Evolutionary conservation across 2,888 invertebrate species (phyloP), one percentile per base, ranked within the genome.

Genomic region (Eilema caniola): DNA sequence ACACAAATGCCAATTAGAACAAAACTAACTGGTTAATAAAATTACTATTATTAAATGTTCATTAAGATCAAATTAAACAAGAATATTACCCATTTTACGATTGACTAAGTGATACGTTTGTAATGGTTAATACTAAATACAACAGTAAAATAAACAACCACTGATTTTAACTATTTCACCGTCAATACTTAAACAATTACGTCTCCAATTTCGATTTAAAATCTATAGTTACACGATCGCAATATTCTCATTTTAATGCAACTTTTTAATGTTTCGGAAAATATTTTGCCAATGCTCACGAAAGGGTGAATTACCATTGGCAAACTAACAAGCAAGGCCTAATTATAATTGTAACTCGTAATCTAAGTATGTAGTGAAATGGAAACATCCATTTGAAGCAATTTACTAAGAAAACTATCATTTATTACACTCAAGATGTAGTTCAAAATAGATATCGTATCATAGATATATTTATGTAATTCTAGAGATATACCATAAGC

Each of bases 1-100:
- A 65, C 66, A 66, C 75, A 64, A 80, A 78, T 73, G 67, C 64
- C 74, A 69, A 67, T 70, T 78, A 69, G 72, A 81, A 75, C 53
- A 73, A 69, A 71, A 63, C 66, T 63, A 41, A 77, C 62, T 31
- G 69, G 67, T 53, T 62, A 63, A 72, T 63, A 59, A 41, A 37
- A 57, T 47, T 14, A 31, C n/a, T 65, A 33, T 33, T 56, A 31
- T 56, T 65, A 60, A 16, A 16, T 60, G 3, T 60, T 25, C 53
- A 10, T n/a, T 53, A n/a, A 53, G 53, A 53, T 53, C 53, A 53
- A 53, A 53, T 53, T 53, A 53, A n/a, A 53, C n/a, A 53, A 53
- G 53, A 53, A 53, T 53, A 53, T 53, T 53, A 53, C n/a, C 53
- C 53, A 20, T 53, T 53, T 53, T 53, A 53, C 53, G 53, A 10